Evolutionary conservation across 1,140 invertebrate genomes (phyloP), one percentile per base, ranked within the genome.

Genomic region (Caenorhabditis briggsae): DNA sequence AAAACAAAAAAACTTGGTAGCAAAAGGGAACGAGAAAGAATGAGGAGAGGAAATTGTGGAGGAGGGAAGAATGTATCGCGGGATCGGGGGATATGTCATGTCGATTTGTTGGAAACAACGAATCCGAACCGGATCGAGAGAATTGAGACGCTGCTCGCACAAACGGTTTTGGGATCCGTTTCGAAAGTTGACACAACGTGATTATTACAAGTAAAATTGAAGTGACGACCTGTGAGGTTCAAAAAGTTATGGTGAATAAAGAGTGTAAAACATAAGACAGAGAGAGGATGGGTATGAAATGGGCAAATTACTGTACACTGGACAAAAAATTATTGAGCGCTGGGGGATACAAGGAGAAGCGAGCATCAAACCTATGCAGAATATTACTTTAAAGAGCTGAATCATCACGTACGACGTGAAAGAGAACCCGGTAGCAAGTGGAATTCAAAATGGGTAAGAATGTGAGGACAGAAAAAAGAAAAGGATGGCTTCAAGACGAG

Each of bases 171-270:
- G 46, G 70, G 46, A 78, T 78, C 70, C 14, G 70, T 78, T 33
- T 78, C 70, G 70, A 78, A 78, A 50, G 70, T 78, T 78, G 70
- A 78, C 70, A 78, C 70, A 78, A 78, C 70, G 70, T 78, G 70
- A 78, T 70, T 78, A 78, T 78, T 78, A 78, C 70, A 78, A 78
- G 70, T 78, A 78, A 78, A 46, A 78, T 11, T 50, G 48, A n/a
- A 53, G 23, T 20, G n/a, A 9, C 18, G 46, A 78, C 70, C 70
- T 53, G 70, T 78, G 8, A 11, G 46, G 46, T 53, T 20, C 14
- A 78, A 78, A 78, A 41, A 53, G 70, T 78, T 78, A 78, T 78
- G 46, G 14, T 78, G 46, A 53, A 78, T 50, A 78, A 20, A n/a
- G 23, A 50, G 11, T 70, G 5, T 70, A 41, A 78, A 78, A 78